A percentile compares a stretch with the other conserved stretches of the same genome.
These are phyloP conservation scores for Nibea albiflora DNA, from an alignment of 2,113 vertebrate species.

Conservation along the genomic window DNA sequence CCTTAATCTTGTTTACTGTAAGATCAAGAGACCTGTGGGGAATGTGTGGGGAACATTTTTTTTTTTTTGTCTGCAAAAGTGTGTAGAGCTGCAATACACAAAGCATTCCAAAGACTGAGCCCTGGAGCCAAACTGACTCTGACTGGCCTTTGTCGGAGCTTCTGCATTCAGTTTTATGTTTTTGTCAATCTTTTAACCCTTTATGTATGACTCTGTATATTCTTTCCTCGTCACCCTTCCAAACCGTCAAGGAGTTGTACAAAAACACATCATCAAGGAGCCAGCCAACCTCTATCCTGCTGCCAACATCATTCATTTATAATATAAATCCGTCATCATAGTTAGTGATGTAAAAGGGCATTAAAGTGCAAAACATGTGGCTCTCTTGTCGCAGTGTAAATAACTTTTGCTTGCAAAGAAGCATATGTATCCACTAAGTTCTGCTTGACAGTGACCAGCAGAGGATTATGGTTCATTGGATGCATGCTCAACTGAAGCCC, in stretches of 20 bases:
- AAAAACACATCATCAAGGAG: background rate
- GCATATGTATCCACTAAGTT: background rate
- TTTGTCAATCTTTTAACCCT: too few species aligned
- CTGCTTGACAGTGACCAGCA: background rate
- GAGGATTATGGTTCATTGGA: background rate
- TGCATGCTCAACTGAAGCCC: background rate
- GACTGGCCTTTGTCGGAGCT: too few species aligned
- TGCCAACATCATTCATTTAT: too few species aligned
- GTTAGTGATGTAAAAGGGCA: background rate
- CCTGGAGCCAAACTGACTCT: constrained; percentile 23
- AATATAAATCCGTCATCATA: too few species aligned
- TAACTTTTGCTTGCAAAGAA: background rate
- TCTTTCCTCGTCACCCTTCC: background rate
- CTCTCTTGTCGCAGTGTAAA: background rate
- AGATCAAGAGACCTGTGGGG: background rate
- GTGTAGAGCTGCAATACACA: background rate
- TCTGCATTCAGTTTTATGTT: background rate
- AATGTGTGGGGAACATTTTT: too few species aligned
- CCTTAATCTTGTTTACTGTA: background rate
- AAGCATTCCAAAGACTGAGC: background rate
- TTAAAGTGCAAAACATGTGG: background rate
- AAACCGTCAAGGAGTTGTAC: background rate
- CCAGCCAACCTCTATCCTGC: background rate
- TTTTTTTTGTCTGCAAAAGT: background rate
- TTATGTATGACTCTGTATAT: background rate